These are phyloP conservation scores for Eurypyga helias DNA, from an alignment of 2,113 vertebrate genomes.

Conservation along the genomic window DNA sequence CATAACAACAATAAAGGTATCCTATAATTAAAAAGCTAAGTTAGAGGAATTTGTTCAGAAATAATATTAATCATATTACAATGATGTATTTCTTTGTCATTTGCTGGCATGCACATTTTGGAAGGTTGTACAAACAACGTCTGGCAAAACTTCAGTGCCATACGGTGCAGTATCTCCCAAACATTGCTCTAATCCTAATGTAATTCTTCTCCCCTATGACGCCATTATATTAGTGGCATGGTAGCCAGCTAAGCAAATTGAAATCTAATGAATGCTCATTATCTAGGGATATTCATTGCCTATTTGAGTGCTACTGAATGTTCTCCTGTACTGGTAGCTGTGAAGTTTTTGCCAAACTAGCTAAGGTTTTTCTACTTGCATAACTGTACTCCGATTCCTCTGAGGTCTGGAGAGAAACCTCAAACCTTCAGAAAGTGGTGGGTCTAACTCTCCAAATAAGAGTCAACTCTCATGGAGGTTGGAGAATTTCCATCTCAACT, in stretches of 20 bases:
- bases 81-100: neutral
- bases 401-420: neutral
- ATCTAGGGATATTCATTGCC: constrained; percentile 12
- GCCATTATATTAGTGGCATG: neutral
- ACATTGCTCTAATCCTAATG: neutral
- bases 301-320: neutral
- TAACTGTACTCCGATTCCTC: neutral
- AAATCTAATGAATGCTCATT: constrained; percentile 22
- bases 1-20: neutral
- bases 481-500: neutral
- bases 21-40: neutral
- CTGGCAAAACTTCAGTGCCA: neutral
- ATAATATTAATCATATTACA: neutral
- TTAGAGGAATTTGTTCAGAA: neutral
- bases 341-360: neutral
- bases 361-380: neutral
- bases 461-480: neutral
- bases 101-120: neutral
- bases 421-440: neutral
- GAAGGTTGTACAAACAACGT: neutral
- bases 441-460: neutral
- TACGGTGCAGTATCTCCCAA: neutral
- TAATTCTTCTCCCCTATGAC: neutral
- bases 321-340: neutral
- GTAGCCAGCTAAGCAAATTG: constrained; percentile 27